Percentiles rank a stretch among this genome's conserved stretches.
Conservation (phyloP, 2,113 vertebrate species). For the Dermatemys mawii region DNA sequence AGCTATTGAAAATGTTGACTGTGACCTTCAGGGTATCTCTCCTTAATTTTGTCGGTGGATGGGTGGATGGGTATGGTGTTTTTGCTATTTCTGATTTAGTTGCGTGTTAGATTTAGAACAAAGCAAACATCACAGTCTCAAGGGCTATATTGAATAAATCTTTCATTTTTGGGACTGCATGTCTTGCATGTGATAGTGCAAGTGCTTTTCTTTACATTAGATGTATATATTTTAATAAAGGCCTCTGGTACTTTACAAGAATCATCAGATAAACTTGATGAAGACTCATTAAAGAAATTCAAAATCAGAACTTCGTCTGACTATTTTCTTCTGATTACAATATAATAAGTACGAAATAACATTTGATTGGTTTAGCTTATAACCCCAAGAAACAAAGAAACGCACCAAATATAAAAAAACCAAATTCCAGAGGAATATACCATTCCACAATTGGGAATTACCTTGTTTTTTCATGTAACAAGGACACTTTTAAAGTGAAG, state of each 20-base stretch:
- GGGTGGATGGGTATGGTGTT: neutral
- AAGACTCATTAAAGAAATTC: neutral
- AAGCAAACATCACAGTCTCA: neutral
- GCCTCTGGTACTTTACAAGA: rapidly evolving
- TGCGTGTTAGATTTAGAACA: constrained; percentile 12
- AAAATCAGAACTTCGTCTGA: neutral
- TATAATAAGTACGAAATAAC: neutral
- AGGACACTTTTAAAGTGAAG: neutral
- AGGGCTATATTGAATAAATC: neutral
- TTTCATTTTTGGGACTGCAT: neutral
- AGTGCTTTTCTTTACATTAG: neutral
- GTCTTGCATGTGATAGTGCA: neutral
- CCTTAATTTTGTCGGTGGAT: neutral
- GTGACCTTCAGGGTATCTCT: neutral
- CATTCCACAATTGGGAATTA: neutral
- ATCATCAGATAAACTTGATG: neutral
- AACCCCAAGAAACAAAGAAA: neutral
- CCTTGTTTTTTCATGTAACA: neutral
- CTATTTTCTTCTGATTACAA: neutral
- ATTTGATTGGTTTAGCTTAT: neutral
- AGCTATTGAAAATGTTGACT: constrained; percentile 6
- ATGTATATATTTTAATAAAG: neutral
- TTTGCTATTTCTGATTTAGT: constrained; percentile 5
- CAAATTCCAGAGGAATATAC: neutral
- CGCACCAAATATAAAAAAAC: neutral